Evolutionary conservation across 1,140 invertebrate species (phyloP).

Genomic region (Colletes gigas): DNA sequence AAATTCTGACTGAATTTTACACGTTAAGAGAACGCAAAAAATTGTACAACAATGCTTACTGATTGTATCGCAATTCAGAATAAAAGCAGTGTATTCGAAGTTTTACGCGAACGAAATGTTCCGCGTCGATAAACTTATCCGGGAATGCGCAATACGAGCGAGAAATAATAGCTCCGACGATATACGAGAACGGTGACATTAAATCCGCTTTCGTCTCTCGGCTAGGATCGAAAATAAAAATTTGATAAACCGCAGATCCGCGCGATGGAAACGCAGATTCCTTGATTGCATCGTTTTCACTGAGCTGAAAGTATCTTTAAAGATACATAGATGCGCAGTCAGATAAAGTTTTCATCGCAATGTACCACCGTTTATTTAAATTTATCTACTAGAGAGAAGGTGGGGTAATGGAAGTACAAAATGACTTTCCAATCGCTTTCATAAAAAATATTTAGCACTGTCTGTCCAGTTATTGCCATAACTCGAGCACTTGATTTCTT

Average conservation of each 20-base stretch:
- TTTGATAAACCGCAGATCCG: constrained; percentile 21
- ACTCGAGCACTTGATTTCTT: too few relatives aligned
- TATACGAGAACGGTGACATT: constrained; percentile 13
- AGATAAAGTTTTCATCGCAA: background rate
- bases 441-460: too few relatives aligned
- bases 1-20: background rate
- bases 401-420: too few relatives aligned
- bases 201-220: background rate
- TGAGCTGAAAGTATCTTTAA: background rate
- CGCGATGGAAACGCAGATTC: background rate
- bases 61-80: background rate
- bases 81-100: background rate
- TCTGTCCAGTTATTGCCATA: too few relatives aligned
- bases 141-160: background rate
- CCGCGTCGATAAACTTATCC: background rate
- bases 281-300: background rate
- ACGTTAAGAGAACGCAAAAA: background rate
- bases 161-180: background rate
- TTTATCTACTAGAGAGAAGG: too few relatives aligned
- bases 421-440: too few relatives aligned
- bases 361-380: background rate
- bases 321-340: background rate
- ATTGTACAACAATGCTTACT: background rate
- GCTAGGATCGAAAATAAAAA: constrained; percentile 15
- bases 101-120: background rate